Evolutionary conservation across 2,113 vertebrate genomes (phyloP).

Genomic region (Arvicanthis niloticus): DNA sequence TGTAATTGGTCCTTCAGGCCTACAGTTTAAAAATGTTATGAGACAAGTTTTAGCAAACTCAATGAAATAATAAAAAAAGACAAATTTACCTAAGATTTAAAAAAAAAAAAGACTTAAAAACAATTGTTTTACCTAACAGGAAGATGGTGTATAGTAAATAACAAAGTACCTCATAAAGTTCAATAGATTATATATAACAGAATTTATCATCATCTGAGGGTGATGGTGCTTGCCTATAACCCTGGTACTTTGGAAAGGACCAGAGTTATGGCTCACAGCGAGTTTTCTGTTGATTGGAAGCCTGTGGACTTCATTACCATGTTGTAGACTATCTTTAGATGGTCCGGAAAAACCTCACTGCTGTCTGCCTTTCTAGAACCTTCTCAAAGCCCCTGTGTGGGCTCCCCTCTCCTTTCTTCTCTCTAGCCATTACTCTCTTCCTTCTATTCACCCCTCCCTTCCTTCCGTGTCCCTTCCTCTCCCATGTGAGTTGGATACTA

Average conservation of each 20-base stretch:
- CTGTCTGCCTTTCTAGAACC: background rate
- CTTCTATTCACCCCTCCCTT: background rate
- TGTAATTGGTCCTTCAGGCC: background rate
- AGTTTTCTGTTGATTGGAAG: background rate
- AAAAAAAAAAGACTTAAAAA: background rate
- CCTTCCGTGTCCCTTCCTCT: no score
- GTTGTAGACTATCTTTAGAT: background rate
- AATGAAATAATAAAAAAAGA: background rate
- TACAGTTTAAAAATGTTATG: constrained; percentile 10
- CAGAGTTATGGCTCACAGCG: background rate
- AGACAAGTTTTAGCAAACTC: background rate
- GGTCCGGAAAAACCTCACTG: background rate
- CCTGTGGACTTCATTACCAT: background rate
- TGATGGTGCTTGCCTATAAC: background rate
- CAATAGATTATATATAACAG: background rate
- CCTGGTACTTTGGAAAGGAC: background rate
- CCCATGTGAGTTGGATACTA: background rate
- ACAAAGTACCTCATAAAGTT: background rate
- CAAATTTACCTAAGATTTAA: background rate
- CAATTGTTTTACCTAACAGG: background rate
- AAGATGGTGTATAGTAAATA: background rate
- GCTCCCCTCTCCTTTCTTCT: background rate
- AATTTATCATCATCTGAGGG: background rate
- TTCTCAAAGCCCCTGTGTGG: background rate
- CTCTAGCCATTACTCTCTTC: background rate